Conservation (phyloP, 2,113 vertebrate genomes). For the Neoarius graeffei region DNA sequence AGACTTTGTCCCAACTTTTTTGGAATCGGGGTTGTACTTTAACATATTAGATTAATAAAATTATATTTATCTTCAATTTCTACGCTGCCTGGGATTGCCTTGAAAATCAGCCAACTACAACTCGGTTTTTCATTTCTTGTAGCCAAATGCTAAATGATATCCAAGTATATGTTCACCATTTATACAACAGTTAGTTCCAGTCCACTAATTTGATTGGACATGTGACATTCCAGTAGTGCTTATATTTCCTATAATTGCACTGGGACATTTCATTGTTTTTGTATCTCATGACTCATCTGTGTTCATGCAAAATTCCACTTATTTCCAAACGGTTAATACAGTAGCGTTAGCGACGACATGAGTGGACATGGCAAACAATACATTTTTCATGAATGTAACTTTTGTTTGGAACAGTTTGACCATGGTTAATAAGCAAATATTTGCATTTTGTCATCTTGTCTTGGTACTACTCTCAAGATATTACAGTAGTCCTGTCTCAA, state of each 20-base stretch:
- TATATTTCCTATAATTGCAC: neutral
- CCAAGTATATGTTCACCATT: neutral
- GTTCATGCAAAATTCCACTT: neutral
- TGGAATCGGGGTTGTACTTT: neutral
- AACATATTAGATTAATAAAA: neutral
- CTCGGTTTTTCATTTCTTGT: neutral
- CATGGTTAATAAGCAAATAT: neutral
- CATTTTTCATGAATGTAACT: neutral
- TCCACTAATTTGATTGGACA: neutral
- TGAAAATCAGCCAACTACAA: neutral
- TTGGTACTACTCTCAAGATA: neutral
- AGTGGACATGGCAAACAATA: too few species aligned
- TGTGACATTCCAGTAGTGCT: neutral
- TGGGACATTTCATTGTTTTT: too few species aligned
- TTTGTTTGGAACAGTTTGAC: neutral
- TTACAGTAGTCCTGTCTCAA: neutral
- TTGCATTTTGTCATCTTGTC: neutral
- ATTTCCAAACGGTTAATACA: neutral
- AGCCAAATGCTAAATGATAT: neutral
- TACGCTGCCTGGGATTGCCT: neutral
- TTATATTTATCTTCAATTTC: neutral
- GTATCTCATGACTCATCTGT: neutral
- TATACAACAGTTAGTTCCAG: neutral
- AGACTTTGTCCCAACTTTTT: too few species aligned
- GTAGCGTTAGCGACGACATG: neutral